Percentiles rank a stretch among this genome's conserved stretches.
Evolutionary conservation across 2,888 invertebrate species (phyloP).

Genomic region (Drosophila colorata): DNA sequence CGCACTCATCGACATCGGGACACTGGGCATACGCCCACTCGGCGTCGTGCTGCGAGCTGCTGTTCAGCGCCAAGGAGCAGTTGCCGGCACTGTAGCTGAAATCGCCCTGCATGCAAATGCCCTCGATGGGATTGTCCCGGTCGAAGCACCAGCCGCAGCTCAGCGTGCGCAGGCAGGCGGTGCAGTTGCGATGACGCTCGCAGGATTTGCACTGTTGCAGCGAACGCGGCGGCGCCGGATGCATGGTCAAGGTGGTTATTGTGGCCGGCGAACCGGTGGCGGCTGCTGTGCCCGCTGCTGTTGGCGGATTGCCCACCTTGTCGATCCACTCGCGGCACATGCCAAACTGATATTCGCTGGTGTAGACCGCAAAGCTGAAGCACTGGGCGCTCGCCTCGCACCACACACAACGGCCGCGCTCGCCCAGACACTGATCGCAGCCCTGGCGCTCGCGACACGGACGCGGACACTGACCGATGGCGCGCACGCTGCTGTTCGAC

Average conservation of each 20-base stretch:
- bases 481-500: constrained; percentile 88
- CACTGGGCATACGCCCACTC: constrained; percentile 97
- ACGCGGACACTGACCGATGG: constrained; percentile 89
- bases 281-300: constrained; percentile 69
- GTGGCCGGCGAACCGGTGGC: constrained; percentile 51
- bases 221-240: constrained; percentile 63
- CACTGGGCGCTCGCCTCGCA: constrained; percentile 96
- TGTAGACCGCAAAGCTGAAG: constrained; percentile 97
- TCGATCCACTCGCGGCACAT: constrained; percentile 97
- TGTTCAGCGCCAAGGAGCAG: constrained; percentile 89
- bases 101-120: constrained; percentile 94
- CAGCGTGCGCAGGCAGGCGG: constrained; percentile 92
- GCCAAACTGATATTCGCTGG: constrained; percentile 97
- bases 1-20: constrained; percentile 97
- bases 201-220: constrained; percentile 93
- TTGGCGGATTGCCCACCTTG: constrained; percentile 86
- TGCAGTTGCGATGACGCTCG: constrained; percentile 90
- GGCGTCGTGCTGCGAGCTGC: constrained; percentile 87
- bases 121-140: constrained; percentile 94
- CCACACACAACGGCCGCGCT: constrained; percentile 96
- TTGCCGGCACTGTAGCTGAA: constrained; percentile 92
- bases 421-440: constrained; percentile 93
- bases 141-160: constrained; percentile 98
- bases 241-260: constrained; percentile 43
- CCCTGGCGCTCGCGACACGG: constrained; percentile 92